phyloP scores from a whole-genome alignment of 2,888 invertebrate genomes.

The Noctua janthe region DNA sequence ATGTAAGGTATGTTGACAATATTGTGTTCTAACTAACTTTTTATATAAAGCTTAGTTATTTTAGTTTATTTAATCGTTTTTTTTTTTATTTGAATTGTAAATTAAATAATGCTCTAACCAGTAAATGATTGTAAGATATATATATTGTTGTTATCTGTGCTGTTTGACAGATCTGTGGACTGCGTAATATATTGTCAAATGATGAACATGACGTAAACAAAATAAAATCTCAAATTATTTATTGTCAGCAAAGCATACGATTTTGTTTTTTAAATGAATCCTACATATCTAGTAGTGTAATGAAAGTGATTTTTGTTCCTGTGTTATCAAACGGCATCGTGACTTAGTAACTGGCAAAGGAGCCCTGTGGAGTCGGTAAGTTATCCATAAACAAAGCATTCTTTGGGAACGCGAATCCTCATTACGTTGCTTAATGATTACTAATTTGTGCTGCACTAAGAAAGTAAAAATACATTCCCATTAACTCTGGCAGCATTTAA shows the following conservation, averaged over 20 bases:
- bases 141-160: background rate
- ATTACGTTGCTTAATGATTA: background rate
- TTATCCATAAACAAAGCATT: constrained; percentile 47
- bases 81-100: background rate
- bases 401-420: constrained; percentile 6
- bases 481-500: background rate
- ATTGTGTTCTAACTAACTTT: too few relatives aligned
- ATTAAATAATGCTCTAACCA: too few relatives aligned
- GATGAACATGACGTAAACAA: constrained; percentile 64
- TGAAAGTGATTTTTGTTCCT: constrained; percentile 25
- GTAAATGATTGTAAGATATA: background rate
- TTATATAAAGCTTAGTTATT: too few relatives aligned
- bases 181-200: constrained; percentile 5
- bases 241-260: constrained; percentile 7
- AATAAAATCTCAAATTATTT: constrained; percentile 42
- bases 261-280: constrained; percentile 18
- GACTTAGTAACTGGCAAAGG: constrained; percentile 22
- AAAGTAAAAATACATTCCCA: background rate
- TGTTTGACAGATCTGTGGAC: background rate
- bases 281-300: constrained; percentile 21
- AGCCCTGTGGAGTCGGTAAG: constrained; percentile 36
- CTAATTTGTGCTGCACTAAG: background rate
- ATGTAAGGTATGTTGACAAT: too few relatives aligned
- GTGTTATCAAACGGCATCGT: constrained; percentile 9
- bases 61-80: background rate